phyloP scores from a whole-genome alignment of 1,140 invertebrate species.

The Lordiphosa mommai region DNA sequence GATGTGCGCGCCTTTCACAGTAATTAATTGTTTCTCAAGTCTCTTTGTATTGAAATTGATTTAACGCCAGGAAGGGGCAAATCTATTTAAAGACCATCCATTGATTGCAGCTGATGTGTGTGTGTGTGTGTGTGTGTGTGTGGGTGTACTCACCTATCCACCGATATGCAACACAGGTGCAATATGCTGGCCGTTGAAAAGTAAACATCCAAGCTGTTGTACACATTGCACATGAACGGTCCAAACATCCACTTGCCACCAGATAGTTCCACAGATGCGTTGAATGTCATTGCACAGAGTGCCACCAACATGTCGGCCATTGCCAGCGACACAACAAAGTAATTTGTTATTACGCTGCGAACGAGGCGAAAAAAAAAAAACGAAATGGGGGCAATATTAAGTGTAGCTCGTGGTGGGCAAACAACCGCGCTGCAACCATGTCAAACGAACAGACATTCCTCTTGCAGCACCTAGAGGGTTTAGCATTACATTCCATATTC shows the following conservation, averaged over 20 bases:
- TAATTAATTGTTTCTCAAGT: conserved; percentile 68
- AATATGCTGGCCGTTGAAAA: conserved; percentile 96
- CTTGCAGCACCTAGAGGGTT: not conserved
- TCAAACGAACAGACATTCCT: conserved; percentile 31
- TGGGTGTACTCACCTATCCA: conserved; percentile 84
- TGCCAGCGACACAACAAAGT: conserved; percentile 95
- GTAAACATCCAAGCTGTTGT: conserved; percentile 96
- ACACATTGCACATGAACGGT: conserved; percentile 94
- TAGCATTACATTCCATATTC: conserved; percentile 34
- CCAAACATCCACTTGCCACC: conserved; percentile 91
- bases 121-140: not conserved
- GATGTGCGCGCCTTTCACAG: conserved; percentile 65
- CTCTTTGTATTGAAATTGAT: conserved; percentile 47
- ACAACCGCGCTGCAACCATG: conserved; percentile 9
- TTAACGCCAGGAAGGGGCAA: conserved; percentile 43
- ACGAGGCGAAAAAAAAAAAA: conserved; percentile 26
- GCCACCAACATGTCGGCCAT: conserved; percentile 96
- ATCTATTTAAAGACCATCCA: conserved; percentile 24
- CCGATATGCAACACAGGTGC: conserved; percentile 96
- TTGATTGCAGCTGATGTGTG: not conserved
- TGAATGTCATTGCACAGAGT: conserved; percentile 96
- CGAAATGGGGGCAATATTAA: conserved; percentile 5
- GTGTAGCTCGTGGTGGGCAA: not conserved
- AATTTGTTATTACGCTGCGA: conserved; percentile 92
- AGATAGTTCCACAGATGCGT: conserved; percentile 91